phyloP scores from a whole-genome alignment of 1,140 invertebrate species.

The Scaptomyza graminum region DNA sequence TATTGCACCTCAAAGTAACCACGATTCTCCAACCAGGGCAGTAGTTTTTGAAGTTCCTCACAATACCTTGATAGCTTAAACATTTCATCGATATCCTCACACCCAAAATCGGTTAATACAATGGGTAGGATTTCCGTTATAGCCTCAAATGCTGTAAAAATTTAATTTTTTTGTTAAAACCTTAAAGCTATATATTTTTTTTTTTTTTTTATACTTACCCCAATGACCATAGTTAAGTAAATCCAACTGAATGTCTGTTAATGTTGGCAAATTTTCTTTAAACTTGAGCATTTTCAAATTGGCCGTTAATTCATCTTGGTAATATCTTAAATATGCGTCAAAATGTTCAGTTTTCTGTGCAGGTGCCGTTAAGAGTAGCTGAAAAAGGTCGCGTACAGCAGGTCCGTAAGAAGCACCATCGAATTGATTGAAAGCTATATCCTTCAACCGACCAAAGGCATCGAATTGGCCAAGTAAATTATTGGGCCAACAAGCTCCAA shows the following conservation, averaged over 20 bases:
- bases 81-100: conserved; percentile 39
- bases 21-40: conserved; percentile 71
- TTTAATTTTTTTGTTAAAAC: neutral
- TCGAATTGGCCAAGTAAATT: conserved; percentile 52
- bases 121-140: conserved; percentile 57
- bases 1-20: conserved; percentile 57
- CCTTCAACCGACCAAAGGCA: conserved; percentile 61
- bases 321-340: conserved; percentile 52
- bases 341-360: conserved; percentile 52
- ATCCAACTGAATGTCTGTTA: conserved; percentile 66
- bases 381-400: conserved; percentile 47
- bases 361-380: conserved; percentile 53
- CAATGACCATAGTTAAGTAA: conserved; percentile 53
- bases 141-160: conserved; percentile 45
- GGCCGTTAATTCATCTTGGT: conserved; percentile 44
- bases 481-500: conserved; percentile 55
- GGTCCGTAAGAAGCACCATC: conserved; percentile 43
- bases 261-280: conserved; percentile 48
- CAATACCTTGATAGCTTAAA: conserved; percentile 39
- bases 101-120: conserved; percentile 34
- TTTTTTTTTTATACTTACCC: conserved; percentile 33
- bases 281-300: conserved; percentile 46
- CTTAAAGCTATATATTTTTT: neutral
- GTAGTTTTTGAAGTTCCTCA: conserved; percentile 41
- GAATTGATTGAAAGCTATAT: conserved; percentile 54